Evolutionary conservation across 2,888 invertebrate species (phyloP).

Genomic region (Leptopilina syphax): DNA sequence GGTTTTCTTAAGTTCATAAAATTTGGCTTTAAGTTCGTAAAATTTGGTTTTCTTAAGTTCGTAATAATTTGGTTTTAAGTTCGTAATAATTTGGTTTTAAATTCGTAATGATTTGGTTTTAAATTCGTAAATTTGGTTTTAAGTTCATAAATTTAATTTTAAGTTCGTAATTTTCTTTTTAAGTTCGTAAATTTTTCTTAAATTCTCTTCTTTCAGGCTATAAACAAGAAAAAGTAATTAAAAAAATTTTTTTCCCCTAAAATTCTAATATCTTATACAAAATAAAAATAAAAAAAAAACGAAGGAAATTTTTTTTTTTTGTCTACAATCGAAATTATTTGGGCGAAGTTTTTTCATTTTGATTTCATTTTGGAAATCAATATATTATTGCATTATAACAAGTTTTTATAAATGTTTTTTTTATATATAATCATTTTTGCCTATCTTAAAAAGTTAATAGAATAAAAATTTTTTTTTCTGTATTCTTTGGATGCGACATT

Average conservation of each 20-base stretch:
- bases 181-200: no score
- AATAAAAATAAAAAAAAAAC: constrained; percentile 29
- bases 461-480: constrained; percentile 1
- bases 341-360: neutral
- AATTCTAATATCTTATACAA: constrained; percentile 17
- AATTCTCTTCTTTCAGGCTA: no score
- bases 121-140: no score
- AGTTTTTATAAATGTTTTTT: constrained; percentile 39
- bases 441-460: constrained; percentile 20
- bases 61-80: no score
- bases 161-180: no score
- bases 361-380: neutral
- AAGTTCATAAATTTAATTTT: no score
- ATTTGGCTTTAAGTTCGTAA: no score
- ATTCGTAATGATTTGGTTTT: no score
- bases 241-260: neutral
- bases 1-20: no score
- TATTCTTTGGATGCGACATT: constrained; percentile 7
- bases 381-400: neutral
- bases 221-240: no score
- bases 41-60: no score
- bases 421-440: constrained; percentile 20
- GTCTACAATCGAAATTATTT: neutral
- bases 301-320: neutral
- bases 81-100: no score